Conservation (phyloP, 2,797 vertebrate genomes). For the Odontamblyopus lacepedii region DNA sequence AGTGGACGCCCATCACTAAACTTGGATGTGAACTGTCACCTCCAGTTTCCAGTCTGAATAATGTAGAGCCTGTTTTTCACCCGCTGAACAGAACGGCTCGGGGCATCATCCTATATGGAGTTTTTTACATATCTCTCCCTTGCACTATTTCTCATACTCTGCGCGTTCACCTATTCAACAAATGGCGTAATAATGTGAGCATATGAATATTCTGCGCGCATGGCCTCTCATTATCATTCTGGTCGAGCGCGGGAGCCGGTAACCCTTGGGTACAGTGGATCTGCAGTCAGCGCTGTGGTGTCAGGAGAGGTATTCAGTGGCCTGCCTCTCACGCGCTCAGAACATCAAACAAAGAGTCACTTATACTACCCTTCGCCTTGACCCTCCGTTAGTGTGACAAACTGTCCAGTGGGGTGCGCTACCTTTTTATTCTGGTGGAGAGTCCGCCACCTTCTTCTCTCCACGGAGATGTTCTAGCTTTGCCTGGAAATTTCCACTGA, state of each 20-base stretch:
- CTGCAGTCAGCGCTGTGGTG: conserved; percentile 50
- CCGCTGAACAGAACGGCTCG: conserved; percentile 24
- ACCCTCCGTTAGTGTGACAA: too few relatives aligned
- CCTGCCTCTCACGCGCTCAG: neutral
- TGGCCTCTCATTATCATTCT: conserved; percentile 68
- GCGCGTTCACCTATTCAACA: conserved; percentile 33
- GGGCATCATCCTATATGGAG: conserved; percentile 14
- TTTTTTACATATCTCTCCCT: conserved; percentile 15
- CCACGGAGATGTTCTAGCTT: neutral
- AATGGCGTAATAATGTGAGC: conserved; percentile 47
- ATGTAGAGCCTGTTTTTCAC: too few relatives aligned
- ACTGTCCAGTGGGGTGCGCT: too few relatives aligned
- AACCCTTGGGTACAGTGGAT: conserved; percentile 61
- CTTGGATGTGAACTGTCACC: conserved; percentile 23
- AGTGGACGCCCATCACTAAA: conserved; percentile 8
- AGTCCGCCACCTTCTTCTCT: neutral
- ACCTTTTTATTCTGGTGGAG: neutral
- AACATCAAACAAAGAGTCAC: neutral
- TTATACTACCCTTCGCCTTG: too few relatives aligned
- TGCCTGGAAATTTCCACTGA: neutral
- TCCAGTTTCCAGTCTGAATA: neutral
- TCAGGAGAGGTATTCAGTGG: conserved; percentile 32
- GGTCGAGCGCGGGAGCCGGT: conserved; percentile 40
- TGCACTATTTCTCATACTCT: conserved; percentile 13
- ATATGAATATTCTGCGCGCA: conserved; percentile 62